These are phyloP conservation scores for Xiphophorus maculatus DNA, from an alignment of 2,113 vertebrate species.

Conservation along the genomic window DNA sequence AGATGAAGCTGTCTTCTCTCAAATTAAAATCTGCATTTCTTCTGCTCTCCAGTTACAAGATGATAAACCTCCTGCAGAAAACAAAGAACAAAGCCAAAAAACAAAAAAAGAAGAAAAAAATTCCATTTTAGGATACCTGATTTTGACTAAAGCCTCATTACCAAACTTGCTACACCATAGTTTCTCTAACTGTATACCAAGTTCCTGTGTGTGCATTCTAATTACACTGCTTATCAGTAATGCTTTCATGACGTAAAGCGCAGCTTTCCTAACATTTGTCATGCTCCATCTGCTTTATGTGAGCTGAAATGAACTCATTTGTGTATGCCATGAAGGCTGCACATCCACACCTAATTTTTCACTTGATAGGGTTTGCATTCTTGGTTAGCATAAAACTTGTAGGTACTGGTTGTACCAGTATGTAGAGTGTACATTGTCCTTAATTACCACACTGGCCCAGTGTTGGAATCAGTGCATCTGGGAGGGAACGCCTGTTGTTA, in stretches of 20 bases:
- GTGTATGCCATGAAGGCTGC: conserved; percentile 34
- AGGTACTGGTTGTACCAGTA: too few relatives aligned
- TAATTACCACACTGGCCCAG: too few relatives aligned
- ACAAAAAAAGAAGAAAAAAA: background rate
- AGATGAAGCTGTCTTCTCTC: background rate
- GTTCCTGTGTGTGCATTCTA: conserved; percentile 52
- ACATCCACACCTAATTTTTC: conserved; percentile 7
- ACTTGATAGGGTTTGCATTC: too few relatives aligned
- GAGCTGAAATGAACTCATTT: conserved; percentile 21
- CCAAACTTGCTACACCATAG: conserved; percentile 33
- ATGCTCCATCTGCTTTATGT: conserved; percentile 41
- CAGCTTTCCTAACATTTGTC: conserved; percentile 53
- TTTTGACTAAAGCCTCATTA: conserved; percentile 46
- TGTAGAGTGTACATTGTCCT: too few relatives aligned
- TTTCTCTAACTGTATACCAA: conserved; percentile 32
- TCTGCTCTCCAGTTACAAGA: conserved; percentile 1
- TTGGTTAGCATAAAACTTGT: too few relatives aligned
- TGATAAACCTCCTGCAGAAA: conserved; percentile 40
- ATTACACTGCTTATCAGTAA: conserved; percentile 65
- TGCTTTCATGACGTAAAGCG: conserved; percentile 53
- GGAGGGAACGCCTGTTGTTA: too few relatives aligned
- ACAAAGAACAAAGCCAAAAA: conserved; percentile 44
- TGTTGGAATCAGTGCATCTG: background rate
- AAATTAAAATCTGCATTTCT: background rate
- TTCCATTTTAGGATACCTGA: conserved; percentile 51